Evolutionary conservation across 2,113 vertebrate genomes (phyloP).

Genomic region (Amphilophus citrinellus): DNA sequence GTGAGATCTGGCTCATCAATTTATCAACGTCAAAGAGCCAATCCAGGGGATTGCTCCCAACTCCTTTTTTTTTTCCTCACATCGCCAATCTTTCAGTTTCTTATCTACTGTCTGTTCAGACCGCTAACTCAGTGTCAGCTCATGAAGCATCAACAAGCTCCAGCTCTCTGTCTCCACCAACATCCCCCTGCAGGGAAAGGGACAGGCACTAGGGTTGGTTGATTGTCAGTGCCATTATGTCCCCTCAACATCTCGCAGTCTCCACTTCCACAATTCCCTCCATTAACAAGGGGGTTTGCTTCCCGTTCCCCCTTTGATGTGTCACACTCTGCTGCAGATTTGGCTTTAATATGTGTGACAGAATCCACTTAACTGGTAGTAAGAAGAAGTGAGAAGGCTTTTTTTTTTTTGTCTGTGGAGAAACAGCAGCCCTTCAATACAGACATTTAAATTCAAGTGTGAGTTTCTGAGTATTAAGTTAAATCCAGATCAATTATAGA

Average conservation of each 20-base stretch:
- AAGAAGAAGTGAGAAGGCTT: slow-evolving; percentile 20
- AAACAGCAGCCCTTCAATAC: slow-evolving; percentile 17
- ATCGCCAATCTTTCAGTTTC: slow-evolving; percentile 47
- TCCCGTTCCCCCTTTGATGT: slow-evolving; percentile 72
- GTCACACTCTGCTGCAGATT: slow-evolving; percentile 70
- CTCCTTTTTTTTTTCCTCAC: slow-evolving; percentile 43
- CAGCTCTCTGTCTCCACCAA: slow-evolving; percentile 26
- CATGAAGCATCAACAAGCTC: slow-evolving; percentile 55
- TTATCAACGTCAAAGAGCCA: slow-evolving; percentile 76
- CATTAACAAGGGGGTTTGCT: slow-evolving; percentile 68
- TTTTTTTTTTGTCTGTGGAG: slow-evolving; percentile 9
- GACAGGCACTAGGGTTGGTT: slow-evolving; percentile 67
- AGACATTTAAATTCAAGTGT: neutral
- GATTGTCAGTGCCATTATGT: slow-evolving; percentile 79
- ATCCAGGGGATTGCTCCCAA: slow-evolving; percentile 69
- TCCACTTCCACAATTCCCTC: slow-evolving; percentile 51
- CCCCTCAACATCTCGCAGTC: slow-evolving; percentile 59
- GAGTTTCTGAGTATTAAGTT: neutral
- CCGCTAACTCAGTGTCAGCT: slow-evolving; percentile 60
- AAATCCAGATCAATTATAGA: slow-evolving; percentile 38
- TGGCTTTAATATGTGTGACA: slow-evolving; percentile 78
- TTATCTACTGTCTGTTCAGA: slow-evolving; percentile 70
- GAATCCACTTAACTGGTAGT: slow-evolving; percentile 69
- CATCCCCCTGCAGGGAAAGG: slow-evolving; percentile 62
- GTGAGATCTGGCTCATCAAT: slow-evolving; percentile 67